A percentile compares a stretch with the other conserved stretches of the same genome.
Conservation (phyloP, 2,797 vertebrate species). For the Agapornis canus region DNA sequence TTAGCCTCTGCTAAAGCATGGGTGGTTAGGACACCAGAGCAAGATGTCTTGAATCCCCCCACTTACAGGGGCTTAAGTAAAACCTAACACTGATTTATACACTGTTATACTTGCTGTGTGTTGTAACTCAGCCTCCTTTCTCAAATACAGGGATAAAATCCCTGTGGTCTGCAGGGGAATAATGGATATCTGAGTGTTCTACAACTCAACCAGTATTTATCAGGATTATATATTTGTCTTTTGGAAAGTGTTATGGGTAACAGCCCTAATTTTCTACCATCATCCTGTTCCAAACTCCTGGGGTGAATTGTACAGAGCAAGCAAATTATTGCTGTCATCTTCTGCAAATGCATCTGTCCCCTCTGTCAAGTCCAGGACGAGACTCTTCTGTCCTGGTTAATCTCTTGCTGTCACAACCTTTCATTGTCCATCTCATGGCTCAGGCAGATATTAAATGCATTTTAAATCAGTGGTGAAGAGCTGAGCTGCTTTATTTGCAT, state of each 20-base stretch:
- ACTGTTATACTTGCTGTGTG: neutral
- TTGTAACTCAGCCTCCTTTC: neutral
- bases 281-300: neutral
- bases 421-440: neutral
- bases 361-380: neutral
- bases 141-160: neutral
- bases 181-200: rapidly evolving
- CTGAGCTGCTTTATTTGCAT: neutral
- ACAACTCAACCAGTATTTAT: neutral
- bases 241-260: neutral
- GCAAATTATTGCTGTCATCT: slow-evolving; percentile 6
- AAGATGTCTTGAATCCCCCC: neutral
- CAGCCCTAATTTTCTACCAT: neutral
- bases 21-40: neutral
- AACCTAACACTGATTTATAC: neutral
- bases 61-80: neutral
- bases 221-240: neutral
- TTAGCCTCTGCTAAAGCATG: neutral
- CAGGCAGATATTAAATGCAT: neutral
- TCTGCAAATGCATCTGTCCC: neutral
- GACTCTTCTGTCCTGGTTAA: neutral
- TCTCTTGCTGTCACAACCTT: neutral
- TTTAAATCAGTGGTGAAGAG: neutral
- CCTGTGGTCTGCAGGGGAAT: neutral
- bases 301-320: neutral